These are phyloP conservation scores for Brienomyrus longianalis DNA, from an alignment of 2,113 vertebrate genomes.

Conservation along the genomic window DNA sequence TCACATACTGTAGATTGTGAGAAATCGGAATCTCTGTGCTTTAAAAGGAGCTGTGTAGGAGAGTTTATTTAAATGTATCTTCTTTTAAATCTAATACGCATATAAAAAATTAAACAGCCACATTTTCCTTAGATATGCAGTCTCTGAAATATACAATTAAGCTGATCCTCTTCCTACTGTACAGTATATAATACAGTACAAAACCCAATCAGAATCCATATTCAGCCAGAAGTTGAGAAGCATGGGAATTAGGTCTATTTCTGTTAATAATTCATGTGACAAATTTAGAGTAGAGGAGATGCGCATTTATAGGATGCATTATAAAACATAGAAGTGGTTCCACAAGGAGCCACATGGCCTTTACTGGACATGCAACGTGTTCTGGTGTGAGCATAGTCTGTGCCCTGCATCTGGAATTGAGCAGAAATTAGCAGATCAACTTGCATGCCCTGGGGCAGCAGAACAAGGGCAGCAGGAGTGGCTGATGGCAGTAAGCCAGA, in stretches of 20 bases:
- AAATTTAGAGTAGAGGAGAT: conserved; percentile 15
- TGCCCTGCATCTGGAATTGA: background rate
- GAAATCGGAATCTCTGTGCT: background rate
- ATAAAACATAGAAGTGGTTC: background rate
- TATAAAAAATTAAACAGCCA: background rate
- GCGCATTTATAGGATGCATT: background rate
- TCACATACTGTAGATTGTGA: conserved; percentile 4
- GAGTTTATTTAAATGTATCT: background rate
- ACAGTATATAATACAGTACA: background rate
- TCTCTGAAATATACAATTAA: background rate
- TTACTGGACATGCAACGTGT: background rate
- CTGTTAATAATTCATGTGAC: conserved; percentile 24
- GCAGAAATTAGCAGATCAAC: background rate
- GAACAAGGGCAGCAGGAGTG: background rate
- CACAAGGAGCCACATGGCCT: background rate
- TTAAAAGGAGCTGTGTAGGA: background rate
- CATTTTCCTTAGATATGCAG: background rate
- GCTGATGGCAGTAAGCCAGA: background rate
- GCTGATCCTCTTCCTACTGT: background rate
- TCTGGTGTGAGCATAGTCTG: background rate
- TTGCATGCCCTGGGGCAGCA: background rate
- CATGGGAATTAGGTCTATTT: conserved; percentile 8
- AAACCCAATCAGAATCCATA: background rate
- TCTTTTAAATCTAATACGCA: background rate
- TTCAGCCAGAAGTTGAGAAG: background rate